A percentile compares a stretch with the other conserved stretches of the same genome.
These are phyloP conservation scores for Chaetops frenatus DNA, from an alignment of 2,113 vertebrate species.

Conservation along the genomic window DNA sequence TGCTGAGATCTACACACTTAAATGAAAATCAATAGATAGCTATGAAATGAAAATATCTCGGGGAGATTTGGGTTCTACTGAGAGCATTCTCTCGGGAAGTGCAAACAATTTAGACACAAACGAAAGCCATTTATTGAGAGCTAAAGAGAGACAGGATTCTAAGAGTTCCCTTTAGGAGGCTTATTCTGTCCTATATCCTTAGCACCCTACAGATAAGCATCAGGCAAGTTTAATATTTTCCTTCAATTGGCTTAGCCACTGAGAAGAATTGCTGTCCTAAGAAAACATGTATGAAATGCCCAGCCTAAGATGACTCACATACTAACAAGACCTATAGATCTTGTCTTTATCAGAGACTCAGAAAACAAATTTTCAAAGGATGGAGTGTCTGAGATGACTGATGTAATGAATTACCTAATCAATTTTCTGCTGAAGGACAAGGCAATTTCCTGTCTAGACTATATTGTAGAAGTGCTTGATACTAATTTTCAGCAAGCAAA, in stretches of 20 bases:
- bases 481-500: slow-evolving; percentile 52
- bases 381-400: slow-evolving; percentile 35
- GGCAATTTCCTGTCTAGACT: slow-evolving; percentile 59
- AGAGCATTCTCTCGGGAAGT: not conserved
- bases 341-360: slow-evolving; percentile 51
- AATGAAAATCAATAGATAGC: slow-evolving; percentile 64
- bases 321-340: slow-evolving; percentile 24
- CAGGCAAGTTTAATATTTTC: slow-evolving; percentile 22
- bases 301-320: slow-evolving; percentile 14
- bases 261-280: slow-evolving; percentile 20
- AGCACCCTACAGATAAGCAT: slow-evolving; percentile 39
- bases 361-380: slow-evolving; percentile 53
- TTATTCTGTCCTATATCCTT: not conserved
- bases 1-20: slow-evolving; percentile 20
- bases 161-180: slow-evolving; percentile 18
- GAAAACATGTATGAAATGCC: slow-evolving; percentile 25
- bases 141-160: not conserved
- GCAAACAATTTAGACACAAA: slow-evolving; percentile 41
- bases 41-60: slow-evolving; percentile 45
- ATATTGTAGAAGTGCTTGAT: slow-evolving; percentile 27
- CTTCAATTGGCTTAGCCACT: not conserved
- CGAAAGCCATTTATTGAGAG: slow-evolving; percentile 40
- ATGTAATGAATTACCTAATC: slow-evolving; percentile 52
- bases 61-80: not conserved
- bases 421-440: slow-evolving; percentile 51